Conservation (phyloP, 1,140 invertebrate genomes). For the Lerema accius region DNA sequence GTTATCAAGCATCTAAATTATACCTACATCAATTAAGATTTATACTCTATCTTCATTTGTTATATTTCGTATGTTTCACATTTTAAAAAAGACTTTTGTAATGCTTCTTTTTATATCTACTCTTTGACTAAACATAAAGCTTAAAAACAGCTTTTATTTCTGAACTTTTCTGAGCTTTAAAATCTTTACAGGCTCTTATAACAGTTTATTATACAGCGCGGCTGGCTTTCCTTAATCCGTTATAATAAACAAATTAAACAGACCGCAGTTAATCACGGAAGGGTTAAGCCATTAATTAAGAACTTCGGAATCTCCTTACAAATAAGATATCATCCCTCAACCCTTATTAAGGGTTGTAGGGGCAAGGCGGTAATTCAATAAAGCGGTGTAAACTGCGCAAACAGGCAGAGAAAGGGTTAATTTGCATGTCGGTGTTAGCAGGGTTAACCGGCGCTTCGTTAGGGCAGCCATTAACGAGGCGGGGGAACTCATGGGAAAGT, state of each 20-base stretch:
- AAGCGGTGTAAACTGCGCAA: conserved; percentile 72
- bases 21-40: too few relatives aligned
- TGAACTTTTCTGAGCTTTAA: conserved; percentile 38
- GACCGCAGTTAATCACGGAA: conserved; percentile 68
- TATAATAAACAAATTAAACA: conserved; percentile 59
- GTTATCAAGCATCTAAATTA: too few relatives aligned
- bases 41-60: too few relatives aligned
- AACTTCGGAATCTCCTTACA: conserved; percentile 71
- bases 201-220: too few relatives aligned
- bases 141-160: too few relatives aligned
- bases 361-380: conserved; percentile 77
- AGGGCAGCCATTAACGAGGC: conserved; percentile 73
- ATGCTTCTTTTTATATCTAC: too few relatives aligned
- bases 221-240: conserved; percentile 50
- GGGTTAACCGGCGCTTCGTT: conserved; percentile 78
- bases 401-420: conserved; percentile 79
- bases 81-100: too few relatives aligned
- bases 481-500: conserved; percentile 74
- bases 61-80: too few relatives aligned
- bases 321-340: conserved; percentile 77
- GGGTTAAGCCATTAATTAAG: conserved; percentile 78
- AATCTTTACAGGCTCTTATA: conserved; percentile 17
- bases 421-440: conserved; percentile 76
- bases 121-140: conserved; percentile 11
- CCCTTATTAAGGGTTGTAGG: conserved; percentile 68